A percentile compares a stretch with the other conserved stretches of the same genome.
These are phyloP conservation scores for Lophotis ruficrista DNA, from an alignment of 2,113 vertebrate species.

Conservation along the genomic window DNA sequence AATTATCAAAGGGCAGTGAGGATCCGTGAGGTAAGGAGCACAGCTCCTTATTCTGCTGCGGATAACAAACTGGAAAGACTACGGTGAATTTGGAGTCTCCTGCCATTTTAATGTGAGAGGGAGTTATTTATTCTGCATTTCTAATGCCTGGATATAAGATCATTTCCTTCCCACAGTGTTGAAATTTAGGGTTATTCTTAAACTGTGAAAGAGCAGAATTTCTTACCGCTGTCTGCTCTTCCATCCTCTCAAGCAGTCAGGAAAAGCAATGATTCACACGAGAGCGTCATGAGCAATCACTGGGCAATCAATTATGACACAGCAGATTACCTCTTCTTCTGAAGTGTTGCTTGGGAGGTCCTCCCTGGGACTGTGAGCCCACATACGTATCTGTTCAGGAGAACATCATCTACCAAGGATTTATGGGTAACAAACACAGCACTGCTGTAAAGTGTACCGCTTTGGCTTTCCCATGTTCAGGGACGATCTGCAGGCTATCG, in stretches of 20 bases:
- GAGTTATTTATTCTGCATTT: not conserved
- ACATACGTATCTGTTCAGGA: fast-evolving
- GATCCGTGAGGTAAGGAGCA: not conserved
- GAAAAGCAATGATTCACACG: not conserved
- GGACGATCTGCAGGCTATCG: not conserved
- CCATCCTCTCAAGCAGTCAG: not conserved
- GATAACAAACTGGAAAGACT: not conserved
- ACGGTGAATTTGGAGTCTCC: not conserved
- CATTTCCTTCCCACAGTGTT: not conserved
- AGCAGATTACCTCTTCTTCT: not conserved
- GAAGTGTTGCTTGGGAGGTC: not conserved
- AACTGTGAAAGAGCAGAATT: not conserved
- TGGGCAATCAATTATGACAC: not conserved
- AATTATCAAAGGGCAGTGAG: not conserved
- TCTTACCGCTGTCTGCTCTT: not conserved
- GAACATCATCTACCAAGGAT: not conserved
- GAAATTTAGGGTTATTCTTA: not conserved
- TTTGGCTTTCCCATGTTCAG: not conserved
- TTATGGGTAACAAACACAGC: not conserved
- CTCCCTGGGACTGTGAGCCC: not conserved
- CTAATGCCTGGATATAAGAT: not conserved
- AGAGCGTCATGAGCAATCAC: not conserved
- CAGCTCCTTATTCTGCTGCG: not conserved
- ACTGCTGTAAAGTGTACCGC: not conserved
- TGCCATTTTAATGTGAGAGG: not conserved